phyloP scores from a whole-genome alignment of 2,888 invertebrate genomes.

The Mythimna vitellina region DNA sequence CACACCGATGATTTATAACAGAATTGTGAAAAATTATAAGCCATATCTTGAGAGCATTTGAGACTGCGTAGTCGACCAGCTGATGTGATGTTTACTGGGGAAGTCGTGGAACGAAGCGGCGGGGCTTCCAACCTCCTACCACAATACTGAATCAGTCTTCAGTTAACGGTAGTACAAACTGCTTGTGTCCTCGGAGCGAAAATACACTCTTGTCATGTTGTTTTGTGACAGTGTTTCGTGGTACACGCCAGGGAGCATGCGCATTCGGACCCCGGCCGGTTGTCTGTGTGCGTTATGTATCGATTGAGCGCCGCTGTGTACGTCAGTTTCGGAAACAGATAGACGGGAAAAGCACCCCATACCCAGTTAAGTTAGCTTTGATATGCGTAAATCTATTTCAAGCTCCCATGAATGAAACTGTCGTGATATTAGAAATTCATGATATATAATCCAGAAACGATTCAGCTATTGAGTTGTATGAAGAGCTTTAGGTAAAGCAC shows the following conservation, averaged over 20 bases:
- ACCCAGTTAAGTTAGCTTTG: conserved; percentile 66
- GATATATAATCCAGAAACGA: conserved; percentile 41
- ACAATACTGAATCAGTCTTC: conserved; percentile 73
- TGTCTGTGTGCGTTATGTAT: conserved; percentile 86
- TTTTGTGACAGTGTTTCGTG: conserved; percentile 77
- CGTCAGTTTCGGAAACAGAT: conserved; percentile 84
- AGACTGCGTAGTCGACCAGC: conserved; percentile 85
- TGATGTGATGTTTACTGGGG: conserved; percentile 88
- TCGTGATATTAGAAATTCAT: conserved; percentile 49
- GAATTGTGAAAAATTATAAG: conserved; percentile 75
- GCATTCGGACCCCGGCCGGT: conserved; percentile 68
- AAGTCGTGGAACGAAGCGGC: conserved; percentile 80
- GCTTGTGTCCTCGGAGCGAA: conserved; percentile 40
- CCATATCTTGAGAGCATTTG: conserved; percentile 84
- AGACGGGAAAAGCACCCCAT: conserved; percentile 74
- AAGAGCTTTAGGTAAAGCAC: conserved; percentile 18
- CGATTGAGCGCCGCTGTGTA: conserved; percentile 85
- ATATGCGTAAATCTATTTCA: conserved; percentile 81
- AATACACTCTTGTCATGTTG: conserved; percentile 60
- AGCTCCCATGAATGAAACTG: conserved; percentile 78
- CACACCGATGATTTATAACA: conserved; percentile 69
- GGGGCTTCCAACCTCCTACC: conserved; percentile 77
- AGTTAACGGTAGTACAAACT: conserved; percentile 50
- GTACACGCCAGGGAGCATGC: conserved; percentile 82
- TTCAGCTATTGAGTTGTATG: conserved; percentile 25